A percentile compares a stretch with the other conserved stretches of the same genome.
These are phyloP conservation scores for Alces alces DNA, from an alignment of 2,113 vertebrate species.

Conservation along the genomic window DNA sequence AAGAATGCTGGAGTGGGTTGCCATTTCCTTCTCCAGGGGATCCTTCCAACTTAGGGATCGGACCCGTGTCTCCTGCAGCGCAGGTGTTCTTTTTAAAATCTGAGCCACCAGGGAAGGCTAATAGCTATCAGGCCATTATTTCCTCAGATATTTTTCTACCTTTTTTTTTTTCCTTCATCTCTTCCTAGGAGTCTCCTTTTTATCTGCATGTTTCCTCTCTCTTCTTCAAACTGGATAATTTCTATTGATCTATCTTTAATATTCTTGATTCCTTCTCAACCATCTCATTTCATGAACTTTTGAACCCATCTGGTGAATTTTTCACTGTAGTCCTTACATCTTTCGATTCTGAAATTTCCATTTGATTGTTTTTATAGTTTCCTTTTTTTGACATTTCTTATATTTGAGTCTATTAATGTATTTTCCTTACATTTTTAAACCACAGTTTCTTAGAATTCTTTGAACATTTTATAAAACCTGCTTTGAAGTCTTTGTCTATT, in stretches of 20 bases:
- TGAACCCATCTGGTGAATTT: background rate
- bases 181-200: background rate
- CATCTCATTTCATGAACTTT: background rate
- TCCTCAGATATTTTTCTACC: background rate
- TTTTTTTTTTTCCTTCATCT: background rate
- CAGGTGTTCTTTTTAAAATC: background rate
- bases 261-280: background rate
- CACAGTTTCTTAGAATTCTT: background rate
- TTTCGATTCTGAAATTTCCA: background rate
- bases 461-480: background rate
- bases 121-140: background rate
- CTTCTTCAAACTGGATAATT: background rate
- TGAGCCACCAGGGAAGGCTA: background rate
- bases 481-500: background rate
- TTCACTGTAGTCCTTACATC: background rate
- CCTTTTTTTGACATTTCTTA: background rate
- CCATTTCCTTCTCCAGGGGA: background rate
- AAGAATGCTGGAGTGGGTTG: background rate
- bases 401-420: background rate
- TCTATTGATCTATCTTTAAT: background rate
- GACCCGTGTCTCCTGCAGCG: accelerated
- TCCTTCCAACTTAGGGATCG: background rate
- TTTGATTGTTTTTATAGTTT: background rate
- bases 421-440: background rate
- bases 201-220: background rate